Percentiles rank a stretch among this genome's conserved stretches.
Conservation (phyloP, 1,140 invertebrate genomes). For the Leucophenga varia region DNA sequence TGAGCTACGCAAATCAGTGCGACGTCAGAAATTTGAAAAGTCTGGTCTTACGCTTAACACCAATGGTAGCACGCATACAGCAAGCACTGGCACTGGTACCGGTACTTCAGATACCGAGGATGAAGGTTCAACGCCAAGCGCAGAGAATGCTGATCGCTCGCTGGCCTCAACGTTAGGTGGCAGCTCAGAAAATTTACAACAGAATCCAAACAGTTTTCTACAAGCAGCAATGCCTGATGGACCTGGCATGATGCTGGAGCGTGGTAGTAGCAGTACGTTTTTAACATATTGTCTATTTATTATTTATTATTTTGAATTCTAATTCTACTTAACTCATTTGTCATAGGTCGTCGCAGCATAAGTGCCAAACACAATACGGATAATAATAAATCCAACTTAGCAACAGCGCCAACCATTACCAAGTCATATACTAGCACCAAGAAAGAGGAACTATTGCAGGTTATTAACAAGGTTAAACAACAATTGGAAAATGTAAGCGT, state of each 20-base stretch:
- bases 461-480: constrained; percentile 83
- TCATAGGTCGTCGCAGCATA: constrained; percentile 54
- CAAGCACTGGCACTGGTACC: constrained; percentile 68
- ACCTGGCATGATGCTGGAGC: constrained; percentile 42
- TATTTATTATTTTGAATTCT: too few relatives aligned
- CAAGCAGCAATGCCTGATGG: constrained; percentile 52
- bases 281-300: background rate
- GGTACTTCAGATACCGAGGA: constrained; percentile 80
- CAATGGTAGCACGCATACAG: constrained; percentile 52
- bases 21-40: constrained; percentile 67
- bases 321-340: too few relatives aligned
- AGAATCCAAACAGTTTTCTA: constrained; percentile 42
- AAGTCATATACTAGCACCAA: constrained; percentile 67
- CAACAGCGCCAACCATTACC: constrained; percentile 57
- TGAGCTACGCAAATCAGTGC: constrained; percentile 75
- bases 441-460: constrained; percentile 78
- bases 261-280: constrained; percentile 55
- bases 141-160: constrained; percentile 69
- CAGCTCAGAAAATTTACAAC: constrained; percentile 50
- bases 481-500: constrained; percentile 85
- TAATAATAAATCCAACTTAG: constrained; percentile 40
- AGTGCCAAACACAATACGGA: constrained; percentile 56
- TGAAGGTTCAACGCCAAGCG: constrained; percentile 74
- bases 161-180: constrained; percentile 53
- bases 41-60: constrained; percentile 56